phyloP scores from a whole-genome alignment of 2,797 vertebrate genomes.

The Prionace glauca region DNA sequence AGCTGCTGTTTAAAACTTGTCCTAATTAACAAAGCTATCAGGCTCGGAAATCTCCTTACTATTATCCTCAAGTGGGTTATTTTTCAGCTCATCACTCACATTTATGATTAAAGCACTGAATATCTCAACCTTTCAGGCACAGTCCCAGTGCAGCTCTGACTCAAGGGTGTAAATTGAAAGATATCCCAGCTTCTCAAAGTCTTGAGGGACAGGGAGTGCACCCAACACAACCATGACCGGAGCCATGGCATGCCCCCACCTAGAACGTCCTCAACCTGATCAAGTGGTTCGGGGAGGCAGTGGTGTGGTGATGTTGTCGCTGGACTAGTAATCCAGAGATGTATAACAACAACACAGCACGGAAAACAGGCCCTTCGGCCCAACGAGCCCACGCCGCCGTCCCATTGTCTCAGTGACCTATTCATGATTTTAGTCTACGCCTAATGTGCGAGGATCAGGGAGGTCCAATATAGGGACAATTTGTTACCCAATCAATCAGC shows the following conservation, averaged over 20 bases:
- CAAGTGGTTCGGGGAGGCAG: not conserved
- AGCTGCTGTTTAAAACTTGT: not conserved
- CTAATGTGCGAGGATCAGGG: too few species aligned
- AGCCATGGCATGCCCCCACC: too few species aligned
- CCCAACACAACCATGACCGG: not conserved
- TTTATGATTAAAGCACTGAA: not conserved
- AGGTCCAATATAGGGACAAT: too few species aligned
- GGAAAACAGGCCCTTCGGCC: too few species aligned
- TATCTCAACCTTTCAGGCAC: not conserved
- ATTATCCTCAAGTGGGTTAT: not conserved
- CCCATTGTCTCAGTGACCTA: too few species aligned
- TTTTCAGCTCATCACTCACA: not conserved
- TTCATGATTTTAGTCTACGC: too few species aligned
- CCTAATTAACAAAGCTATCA: not conserved
- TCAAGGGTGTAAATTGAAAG: not conserved
- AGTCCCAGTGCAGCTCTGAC: not conserved
- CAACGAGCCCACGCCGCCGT: too few species aligned
- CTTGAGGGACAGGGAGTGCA: too few species aligned
- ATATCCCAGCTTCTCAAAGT: not conserved
- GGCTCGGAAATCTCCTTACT: not conserved
- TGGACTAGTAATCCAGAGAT: too few species aligned
- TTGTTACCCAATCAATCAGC: too few species aligned
- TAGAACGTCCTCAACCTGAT: not conserved
- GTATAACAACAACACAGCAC: too few species aligned
- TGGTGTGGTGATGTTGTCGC: too few species aligned